Evolutionary conservation across 2,113 vertebrate species (phyloP).

Genomic region (Proterorhinus semilunaris): DNA sequence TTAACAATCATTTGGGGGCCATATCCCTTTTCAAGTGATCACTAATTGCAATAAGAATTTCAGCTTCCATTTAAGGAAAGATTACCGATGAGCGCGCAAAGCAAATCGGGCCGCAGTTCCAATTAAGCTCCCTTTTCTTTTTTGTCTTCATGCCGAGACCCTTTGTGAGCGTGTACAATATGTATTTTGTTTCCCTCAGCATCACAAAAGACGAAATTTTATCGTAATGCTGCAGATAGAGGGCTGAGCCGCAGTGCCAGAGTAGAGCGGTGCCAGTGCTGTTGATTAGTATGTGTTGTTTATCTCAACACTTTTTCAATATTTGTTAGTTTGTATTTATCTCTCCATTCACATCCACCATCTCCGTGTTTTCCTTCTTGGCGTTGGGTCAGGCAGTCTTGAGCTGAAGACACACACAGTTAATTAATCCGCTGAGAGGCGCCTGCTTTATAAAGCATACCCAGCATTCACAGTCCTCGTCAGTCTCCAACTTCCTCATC

Average conservation of each 20-base stretch:
- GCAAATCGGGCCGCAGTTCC: slow-evolving; percentile 68
- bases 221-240: slow-evolving; percentile 68
- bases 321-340: slow-evolving; percentile 24
- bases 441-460: slow-evolving; percentile 10
- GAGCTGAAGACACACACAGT: slow-evolving; percentile 25
- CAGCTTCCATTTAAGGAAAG: slow-evolving; percentile 69
- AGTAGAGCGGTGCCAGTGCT: slow-evolving; percentile 42
- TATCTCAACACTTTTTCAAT: slow-evolving; percentile 14
- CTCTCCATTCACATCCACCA: slow-evolving; percentile 17
- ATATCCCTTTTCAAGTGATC: slow-evolving; percentile 73
- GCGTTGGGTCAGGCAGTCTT: slow-evolving; percentile 30
- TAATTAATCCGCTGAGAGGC: slow-evolving; percentile 39
- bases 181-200: slow-evolving; percentile 60
- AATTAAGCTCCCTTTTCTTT: slow-evolving; percentile 66
- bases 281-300: slow-evolving; percentile 47
- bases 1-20: slow-evolving; percentile 70
- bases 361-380: slow-evolving; percentile 5
- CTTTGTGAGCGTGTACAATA: slow-evolving; percentile 61
- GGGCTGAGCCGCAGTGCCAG: slow-evolving; percentile 39
- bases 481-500: not conserved
- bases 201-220: slow-evolving; percentile 55
- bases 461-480: not conserved
- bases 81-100: slow-evolving; percentile 67
- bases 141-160: slow-evolving; percentile 41
- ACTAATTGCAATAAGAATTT: slow-evolving; percentile 77